Evolutionary conservation across 2,113 vertebrate species (phyloP).

Genomic region (Tursiops truncatus): DNA sequence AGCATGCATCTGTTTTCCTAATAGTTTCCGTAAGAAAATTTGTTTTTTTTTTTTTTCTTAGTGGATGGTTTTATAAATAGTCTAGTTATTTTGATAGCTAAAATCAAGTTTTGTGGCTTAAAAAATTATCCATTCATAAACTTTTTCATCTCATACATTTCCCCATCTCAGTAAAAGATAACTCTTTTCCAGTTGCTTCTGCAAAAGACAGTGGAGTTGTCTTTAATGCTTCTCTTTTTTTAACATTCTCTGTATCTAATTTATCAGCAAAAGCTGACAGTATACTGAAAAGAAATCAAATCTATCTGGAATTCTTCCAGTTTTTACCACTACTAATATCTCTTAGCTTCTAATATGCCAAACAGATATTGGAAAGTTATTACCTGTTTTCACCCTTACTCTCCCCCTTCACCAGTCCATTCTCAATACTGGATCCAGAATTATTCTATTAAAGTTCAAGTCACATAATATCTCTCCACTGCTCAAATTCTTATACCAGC

Average conservation of each 20-base stretch:
- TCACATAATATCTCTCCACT: not conserved
- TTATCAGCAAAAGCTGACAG: not conserved
- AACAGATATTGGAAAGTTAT: not conserved
- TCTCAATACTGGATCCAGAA: not conserved
- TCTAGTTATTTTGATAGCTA: constrained; percentile 9
- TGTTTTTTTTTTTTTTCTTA: not conserved
- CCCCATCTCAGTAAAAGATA: not conserved
- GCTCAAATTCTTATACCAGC: not conserved
- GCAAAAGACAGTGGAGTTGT: not conserved
- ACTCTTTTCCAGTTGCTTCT: not conserved
- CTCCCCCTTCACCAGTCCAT: not conserved
- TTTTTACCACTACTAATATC: not conserved
- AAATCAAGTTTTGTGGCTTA: not conserved
- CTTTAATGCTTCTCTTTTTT: not conserved
- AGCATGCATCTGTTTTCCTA: not conserved
- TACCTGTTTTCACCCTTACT: not conserved
- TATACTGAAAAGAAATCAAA: not conserved
- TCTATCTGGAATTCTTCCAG: not conserved
- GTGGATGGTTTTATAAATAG: not conserved
- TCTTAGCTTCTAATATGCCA: not conserved
- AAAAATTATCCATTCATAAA: not conserved
- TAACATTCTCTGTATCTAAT: not conserved
- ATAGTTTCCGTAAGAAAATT: not conserved
- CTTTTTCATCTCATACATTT: not conserved
- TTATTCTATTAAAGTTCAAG: not conserved